Conservation (phyloP, 2,113 vertebrate genomes). For the Clarias macrocephalus region DNA sequence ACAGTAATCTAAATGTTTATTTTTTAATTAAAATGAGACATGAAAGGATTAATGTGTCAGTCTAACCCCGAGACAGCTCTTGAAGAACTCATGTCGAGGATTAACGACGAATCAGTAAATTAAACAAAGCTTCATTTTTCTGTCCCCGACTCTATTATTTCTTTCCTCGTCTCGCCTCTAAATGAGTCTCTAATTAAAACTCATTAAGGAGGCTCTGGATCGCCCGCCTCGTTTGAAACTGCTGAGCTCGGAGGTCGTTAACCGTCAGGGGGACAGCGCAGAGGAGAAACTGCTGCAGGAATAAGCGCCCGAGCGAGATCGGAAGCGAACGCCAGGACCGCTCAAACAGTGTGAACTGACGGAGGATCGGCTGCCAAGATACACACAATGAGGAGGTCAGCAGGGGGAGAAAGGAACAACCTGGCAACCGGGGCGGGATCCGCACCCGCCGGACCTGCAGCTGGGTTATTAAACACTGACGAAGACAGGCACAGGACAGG, state of each 20-base stretch:
- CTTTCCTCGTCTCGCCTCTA: not conserved
- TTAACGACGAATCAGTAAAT: not conserved
- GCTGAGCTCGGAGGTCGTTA: slow-evolving; percentile 21
- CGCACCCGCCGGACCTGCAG: slow-evolving; percentile 19
- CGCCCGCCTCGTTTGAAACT: slow-evolving; percentile 31
- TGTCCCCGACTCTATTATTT: not conserved
- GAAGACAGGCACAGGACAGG: slow-evolving; percentile 11
- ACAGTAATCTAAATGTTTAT: not conserved
- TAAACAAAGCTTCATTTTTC: slow-evolving; percentile 1
- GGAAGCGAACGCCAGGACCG: slow-evolving; percentile 52
- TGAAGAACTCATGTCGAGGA: not conserved
- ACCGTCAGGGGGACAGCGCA: slow-evolving; percentile 11
- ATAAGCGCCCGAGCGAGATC: slow-evolving; percentile 32
- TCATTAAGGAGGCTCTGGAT: slow-evolving; percentile 29
- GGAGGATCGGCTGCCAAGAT: slow-evolving; percentile 31
- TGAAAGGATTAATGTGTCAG: not conserved
- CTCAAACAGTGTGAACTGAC: slow-evolving; percentile 63
- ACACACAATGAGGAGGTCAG: slow-evolving; percentile 30
- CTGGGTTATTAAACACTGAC: slow-evolving; percentile 42
- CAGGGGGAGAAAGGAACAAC: slow-evolving; percentile 37
- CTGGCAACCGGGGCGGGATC: slow-evolving; percentile 36
- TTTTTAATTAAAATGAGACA: not conserved
- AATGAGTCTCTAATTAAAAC: slow-evolving; percentile 50
- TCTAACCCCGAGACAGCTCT: not conserved
- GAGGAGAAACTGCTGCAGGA: not conserved